A percentile compares a stretch with the other conserved stretches of the same genome.
phyloP scores from a whole-genome alignment of 2,888 invertebrate genomes.

The Phania funesta region DNA sequence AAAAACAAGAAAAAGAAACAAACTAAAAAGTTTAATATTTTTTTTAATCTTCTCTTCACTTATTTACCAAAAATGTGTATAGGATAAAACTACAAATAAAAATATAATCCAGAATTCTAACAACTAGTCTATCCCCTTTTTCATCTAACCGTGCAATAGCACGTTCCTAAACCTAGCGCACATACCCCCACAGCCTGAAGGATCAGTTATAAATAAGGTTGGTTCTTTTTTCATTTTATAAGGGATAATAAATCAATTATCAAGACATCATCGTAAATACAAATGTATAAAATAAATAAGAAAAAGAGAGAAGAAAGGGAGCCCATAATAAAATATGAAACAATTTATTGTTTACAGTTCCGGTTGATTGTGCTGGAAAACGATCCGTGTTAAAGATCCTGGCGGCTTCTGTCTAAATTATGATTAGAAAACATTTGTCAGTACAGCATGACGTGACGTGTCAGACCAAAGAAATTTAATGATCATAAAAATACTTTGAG shows the following conservation, averaged over 20 bases:
- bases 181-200: not conserved
- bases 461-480: not conserved
- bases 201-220: conserved; percentile 50
- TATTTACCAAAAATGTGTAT: not conserved
- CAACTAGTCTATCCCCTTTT: not conserved
- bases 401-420: conserved; percentile 50
- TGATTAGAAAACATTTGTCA: conserved; percentile 62
- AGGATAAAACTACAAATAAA: not conserved
- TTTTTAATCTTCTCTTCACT: not conserved
- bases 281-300: conserved; percentile 19
- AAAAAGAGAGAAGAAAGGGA: conserved; percentile 31
- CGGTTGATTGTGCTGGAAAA: conserved; percentile 74
- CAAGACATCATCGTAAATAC: conserved; percentile 47
- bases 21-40: not conserved
- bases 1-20: too few species aligned
- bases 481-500: conserved; percentile 17
- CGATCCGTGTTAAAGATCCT: conserved; percentile 37
- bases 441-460: conserved; percentile 44
- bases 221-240: conserved; percentile 8
- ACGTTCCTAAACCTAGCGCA: conserved; percentile 41
- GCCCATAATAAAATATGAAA: conserved; percentile 48
- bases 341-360: conserved; percentile 78
- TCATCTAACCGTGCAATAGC: conserved; percentile 8
- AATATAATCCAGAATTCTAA: conserved; percentile 8
- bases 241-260: conserved; percentile 70